These are phyloP conservation scores for Myotis daubentonii DNA, from an alignment of 2,797 vertebrate genomes.

Conservation along the genomic window DNA sequence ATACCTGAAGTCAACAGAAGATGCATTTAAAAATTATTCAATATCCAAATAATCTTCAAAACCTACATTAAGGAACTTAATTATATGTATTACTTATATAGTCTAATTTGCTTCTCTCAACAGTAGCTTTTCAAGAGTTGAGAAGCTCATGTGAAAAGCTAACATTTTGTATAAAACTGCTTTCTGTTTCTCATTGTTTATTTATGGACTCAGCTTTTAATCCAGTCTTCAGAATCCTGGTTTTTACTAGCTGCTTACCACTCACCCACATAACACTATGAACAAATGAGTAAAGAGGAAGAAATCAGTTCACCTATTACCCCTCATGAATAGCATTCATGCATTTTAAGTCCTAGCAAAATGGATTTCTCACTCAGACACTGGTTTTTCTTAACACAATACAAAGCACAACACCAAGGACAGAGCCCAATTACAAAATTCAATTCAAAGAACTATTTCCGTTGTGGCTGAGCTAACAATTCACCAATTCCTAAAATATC, in stretches of 20 bases:
- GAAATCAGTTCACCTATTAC: neutral
- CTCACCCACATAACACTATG: neutral
- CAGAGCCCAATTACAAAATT: neutral
- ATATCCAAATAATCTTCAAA: slow-evolving; percentile 50
- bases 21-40: slow-evolving; percentile 30
- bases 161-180: slow-evolving; percentile 17
- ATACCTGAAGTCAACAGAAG: slow-evolving; percentile 5
- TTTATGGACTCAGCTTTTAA: slow-evolving; percentile 29
- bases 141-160: slow-evolving; percentile 22
- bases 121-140: slow-evolving; percentile 11
- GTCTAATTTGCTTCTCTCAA: slow-evolving; percentile 20
- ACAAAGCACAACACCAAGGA: neutral
- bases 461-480: neutral
- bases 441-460: neutral
- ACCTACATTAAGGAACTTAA: slow-evolving; percentile 27
- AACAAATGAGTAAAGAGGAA: neutral
- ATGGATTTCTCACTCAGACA: neutral
- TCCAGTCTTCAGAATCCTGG: neutral
- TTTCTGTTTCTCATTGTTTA: slow-evolving; percentile 42
- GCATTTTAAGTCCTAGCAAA: neutral
- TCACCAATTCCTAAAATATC: neutral
- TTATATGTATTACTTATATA: slow-evolving; percentile 7
- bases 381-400: slow-evolving; percentile 4
- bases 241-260: neutral
- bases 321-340: neutral